Evolutionary conservation across 1,140 invertebrate genomes (phyloP), one percentile per base, ranked within the genome.

Genomic region (Ruditapes philippinarum): DNA sequence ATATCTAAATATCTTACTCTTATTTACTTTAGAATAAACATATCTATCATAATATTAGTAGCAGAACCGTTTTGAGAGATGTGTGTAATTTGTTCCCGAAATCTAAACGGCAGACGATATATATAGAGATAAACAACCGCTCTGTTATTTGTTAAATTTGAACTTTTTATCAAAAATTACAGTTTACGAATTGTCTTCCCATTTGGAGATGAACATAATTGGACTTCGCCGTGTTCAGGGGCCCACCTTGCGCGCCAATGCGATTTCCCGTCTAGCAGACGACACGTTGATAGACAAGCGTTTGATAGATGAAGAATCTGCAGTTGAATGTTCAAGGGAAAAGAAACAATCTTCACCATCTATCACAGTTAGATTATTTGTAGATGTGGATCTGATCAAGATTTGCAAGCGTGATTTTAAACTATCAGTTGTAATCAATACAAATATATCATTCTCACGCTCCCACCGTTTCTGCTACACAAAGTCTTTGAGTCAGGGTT

Each of bases 361-460:
- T 70, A 70, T 80, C 78, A 60, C 78, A 14, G 78, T 25, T 25
- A 54, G 78, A 80, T 80, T 80, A 80, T 80, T 80, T 80, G 78
- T 80, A 80, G 78, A 80, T 80, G 65, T 33, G 33, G 28, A 38
- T 38, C 38, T 70, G 65, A 70, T 70, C 33, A 38, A 70, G 65
- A 70, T 70, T 12, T 2, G 22, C 33, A 70, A 70, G 14, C 65
- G 19, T 38, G 65, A 70, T 70, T 70, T 17, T 17, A n/a, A 70
- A 36, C 65, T 70, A 70, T 70, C 49, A n/a, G 25, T 40, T 38
- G 33, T 36, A 57, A 80, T 80, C 54, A 60, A 80, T 80, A 54
- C 49, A 54, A 49, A 80, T 57, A 80, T 60, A 80, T 80, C 51
- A 70, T 70, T 70, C 65, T 70, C 65, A 70, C 65, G 36, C 33